Conservation (phyloP, 2,888 invertebrate species). For the Tribolium freemani region DNA sequence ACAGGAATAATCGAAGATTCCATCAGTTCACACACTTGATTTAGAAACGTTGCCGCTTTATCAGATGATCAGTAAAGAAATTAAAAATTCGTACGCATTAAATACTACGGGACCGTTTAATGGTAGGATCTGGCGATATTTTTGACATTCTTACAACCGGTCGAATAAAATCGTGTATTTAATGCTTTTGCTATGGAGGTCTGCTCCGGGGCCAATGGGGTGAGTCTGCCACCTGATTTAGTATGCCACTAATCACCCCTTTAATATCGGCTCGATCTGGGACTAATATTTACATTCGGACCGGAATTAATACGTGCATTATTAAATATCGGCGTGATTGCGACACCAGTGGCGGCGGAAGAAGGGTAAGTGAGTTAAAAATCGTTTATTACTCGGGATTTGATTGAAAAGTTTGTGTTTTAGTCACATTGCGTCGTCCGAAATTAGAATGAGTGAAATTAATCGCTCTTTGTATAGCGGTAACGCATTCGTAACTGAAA, state of each 20-base stretch:
- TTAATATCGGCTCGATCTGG: conserved; percentile 23
- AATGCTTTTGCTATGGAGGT: neutral
- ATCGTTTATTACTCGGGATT: neutral
- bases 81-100: neutral
- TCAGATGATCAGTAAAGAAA: neutral
- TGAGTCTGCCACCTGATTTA: conserved; percentile 10
- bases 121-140: neutral
- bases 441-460: neutral
- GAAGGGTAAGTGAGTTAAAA: neutral
- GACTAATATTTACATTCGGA: conserved; percentile 32
- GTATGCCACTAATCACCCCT: conserved; percentile 16
- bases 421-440: neutral
- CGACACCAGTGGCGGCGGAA: conserved; percentile 10
- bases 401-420: neutral
- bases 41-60: neutral
- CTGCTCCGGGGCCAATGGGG: conserved; percentile 11
- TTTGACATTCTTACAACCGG: neutral
- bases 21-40: neutral
- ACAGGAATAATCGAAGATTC: neutral
- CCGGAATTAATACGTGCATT: conserved; percentile 32
- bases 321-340: conserved; percentile 27
- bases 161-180: neutral
- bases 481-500: conserved; percentile 14
- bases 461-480: neutral
- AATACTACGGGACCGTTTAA: neutral